phyloP scores from a whole-genome alignment of 2,797 vertebrate genomes.

The Enteromius thamalakanensis region DNA sequence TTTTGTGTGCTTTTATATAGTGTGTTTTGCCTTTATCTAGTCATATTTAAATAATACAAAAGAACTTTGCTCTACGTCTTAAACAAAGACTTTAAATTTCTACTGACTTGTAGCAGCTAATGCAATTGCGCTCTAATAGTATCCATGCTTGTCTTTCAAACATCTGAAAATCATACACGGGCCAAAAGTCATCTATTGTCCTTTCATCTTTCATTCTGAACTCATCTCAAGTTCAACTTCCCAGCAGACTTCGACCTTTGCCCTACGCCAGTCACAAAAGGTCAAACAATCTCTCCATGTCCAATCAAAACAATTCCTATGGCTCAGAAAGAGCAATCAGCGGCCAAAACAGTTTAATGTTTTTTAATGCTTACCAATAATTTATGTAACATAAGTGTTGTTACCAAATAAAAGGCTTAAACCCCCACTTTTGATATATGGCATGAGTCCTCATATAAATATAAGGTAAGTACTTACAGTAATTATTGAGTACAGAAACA shows the following conservation, averaged over 20 bases:
- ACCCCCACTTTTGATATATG: background rate
- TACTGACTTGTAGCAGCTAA: constrained; percentile 11
- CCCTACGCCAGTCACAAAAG: constrained; percentile 38
- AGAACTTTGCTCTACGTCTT: background rate
- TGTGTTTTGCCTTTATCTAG: background rate
- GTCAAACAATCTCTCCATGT: constrained; percentile 52
- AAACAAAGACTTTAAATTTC: background rate
- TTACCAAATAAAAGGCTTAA: background rate
- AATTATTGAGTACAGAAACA: constrained; percentile 52
- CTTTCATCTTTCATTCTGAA: constrained; percentile 32
- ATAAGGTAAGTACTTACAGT: constrained; percentile 14
- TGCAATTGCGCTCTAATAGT: constrained; percentile 6
- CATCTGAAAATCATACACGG: constrained; percentile 25
- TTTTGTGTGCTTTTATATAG: background rate
- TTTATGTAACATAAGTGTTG: background rate
- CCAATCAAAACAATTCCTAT: constrained; percentile 52
- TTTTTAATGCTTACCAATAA: background rate
- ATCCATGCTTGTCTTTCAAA: constrained; percentile 30
- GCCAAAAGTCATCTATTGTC: constrained; percentile 16
- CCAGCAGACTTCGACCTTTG: constrained; percentile 28
- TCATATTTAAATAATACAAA: background rate
- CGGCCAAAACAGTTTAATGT: background rate
- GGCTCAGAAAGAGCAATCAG: constrained; percentile 53
- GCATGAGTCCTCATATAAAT: background rate
- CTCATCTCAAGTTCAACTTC: constrained; percentile 37